These are phyloP conservation scores for Anneissia japonica DNA, from an alignment of 35 echinoderm and acorn worm genomes.

Conservation along the genomic window DNA sequence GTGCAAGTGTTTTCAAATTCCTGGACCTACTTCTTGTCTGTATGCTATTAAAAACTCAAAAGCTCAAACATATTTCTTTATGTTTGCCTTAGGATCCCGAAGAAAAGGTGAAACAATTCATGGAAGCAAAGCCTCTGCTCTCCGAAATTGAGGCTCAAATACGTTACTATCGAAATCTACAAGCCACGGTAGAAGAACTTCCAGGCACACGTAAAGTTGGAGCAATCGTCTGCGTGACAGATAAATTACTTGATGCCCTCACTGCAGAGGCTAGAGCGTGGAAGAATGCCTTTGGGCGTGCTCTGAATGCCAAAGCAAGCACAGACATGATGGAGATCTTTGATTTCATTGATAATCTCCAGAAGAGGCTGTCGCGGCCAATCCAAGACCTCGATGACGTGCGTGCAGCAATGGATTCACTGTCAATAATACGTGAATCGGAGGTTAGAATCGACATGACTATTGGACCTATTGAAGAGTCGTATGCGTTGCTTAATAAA, in stretches of 20 bases:
- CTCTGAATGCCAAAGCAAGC: constrained; percentile 83
- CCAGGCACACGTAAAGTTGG: constrained; percentile 68
- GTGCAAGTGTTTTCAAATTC: no score
- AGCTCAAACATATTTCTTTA: no score
- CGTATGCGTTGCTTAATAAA: constrained; percentile 75
- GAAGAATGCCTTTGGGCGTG: constrained; percentile 83
- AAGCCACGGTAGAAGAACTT: constrained; percentile 64
- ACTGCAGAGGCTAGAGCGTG: constrained; percentile 83
- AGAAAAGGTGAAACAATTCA: constrained; percentile 90
- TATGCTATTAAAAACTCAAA: no score
- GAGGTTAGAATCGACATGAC: constrained; percentile 97
- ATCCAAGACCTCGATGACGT: constrained; percentile 97
- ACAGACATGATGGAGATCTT: constrained; percentile 85
- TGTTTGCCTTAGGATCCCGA: constrained; percentile 64
- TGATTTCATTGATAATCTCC: constrained; percentile 86
- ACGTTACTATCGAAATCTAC: constrained; percentile 68
- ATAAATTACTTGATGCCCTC: constrained; percentile 63
- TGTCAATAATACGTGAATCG: constrained; percentile 72
- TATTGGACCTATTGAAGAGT: constrained; percentile 84
- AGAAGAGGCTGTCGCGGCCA: constrained; percentile 75
- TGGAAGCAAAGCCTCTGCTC: constrained; percentile 69
- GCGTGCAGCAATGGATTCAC: constrained; percentile 67
- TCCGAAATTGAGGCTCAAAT: constrained; percentile 95
- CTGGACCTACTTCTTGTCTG: no score
- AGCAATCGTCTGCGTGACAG: constrained; percentile 81